These are phyloP conservation scores for Melanerpes aurifrons DNA, from an alignment of 2,113 vertebrate species.

Conservation along the genomic window DNA sequence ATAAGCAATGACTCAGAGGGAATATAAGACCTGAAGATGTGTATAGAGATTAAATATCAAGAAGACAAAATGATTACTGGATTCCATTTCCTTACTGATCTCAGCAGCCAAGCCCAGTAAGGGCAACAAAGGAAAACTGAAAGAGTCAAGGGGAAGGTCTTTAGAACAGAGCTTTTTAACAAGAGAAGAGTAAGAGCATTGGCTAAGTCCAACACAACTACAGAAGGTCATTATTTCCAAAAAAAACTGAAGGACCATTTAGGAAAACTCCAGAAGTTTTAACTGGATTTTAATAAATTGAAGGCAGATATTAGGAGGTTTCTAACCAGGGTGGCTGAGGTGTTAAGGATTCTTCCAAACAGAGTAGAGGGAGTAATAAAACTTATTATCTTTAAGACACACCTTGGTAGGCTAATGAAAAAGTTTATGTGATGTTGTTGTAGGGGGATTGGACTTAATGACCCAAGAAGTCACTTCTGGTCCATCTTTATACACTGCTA, in stretches of 20 bases:
- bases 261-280: background rate
- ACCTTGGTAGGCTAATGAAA: background rate
- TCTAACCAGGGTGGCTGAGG: background rate
- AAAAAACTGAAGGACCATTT: background rate
- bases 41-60: background rate
- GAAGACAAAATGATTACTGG: background rate
- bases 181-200: background rate
- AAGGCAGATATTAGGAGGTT: background rate
- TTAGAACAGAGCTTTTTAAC: background rate
- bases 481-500: background rate
- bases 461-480: slow-evolving; percentile 17
- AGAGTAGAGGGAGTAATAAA: background rate
- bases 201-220: background rate
- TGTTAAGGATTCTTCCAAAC: background rate
- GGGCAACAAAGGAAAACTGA: background rate
- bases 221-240: background rate
- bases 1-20: background rate
- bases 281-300: background rate
- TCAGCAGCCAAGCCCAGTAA: background rate
- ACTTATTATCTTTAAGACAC: background rate
- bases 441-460: slow-evolving; percentile 17
- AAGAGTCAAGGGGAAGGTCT: background rate
- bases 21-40: background rate
- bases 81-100: background rate
- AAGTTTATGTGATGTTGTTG: slow-evolving; percentile 9